Base-by-base conservation (phyloP, 2,797 vertebrate species). In the Aratinga solstitialis region DNA sequence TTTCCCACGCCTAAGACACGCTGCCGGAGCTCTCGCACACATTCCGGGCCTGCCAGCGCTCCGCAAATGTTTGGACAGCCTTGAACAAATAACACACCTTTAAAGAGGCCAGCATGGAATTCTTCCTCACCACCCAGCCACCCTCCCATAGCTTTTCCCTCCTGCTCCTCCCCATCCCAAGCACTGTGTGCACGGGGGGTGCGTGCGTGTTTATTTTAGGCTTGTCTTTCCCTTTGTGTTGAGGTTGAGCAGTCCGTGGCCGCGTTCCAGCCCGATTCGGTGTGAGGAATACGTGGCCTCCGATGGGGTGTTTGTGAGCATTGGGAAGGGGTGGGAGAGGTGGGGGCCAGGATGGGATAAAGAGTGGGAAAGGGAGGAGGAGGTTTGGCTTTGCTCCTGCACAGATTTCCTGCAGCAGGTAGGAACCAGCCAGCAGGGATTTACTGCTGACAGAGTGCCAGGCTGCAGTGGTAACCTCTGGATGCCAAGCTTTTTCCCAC, bases 11-110 rank as follows among this genome's bases (percentile, higher is more conserved):
- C 98, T 98, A 97, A 97, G 98, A 98, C 98, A 97, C 97, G 97
- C 98, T 76, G 98, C 96, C 97, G 97, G 94, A 85, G 98, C 98
- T 98, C 98, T 98, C 98, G 98, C 98, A 97, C 98, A 98, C 98
- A 99, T 99, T 99, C 99, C 98, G 98, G 91, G 98, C 97, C 99
- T 99, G 98, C 99, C 98, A 98, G 98, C 96, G 89, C 98, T 99
- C 98, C 97, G 98, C 99, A 99, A 99, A 99, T 99, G 99, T 99
- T 99, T 99, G 98, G 98, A 99, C 98, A 99, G 98, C 98, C 98
- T 98, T 99, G 98, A 99, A 99, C 99, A 99, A 99, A 99, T 98
- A 99, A 98, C 98, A 99, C 98, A 99, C 99, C 99, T 99, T 99
- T 98, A 98, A 98, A 98, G 98, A 98, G 98, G 98, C 98, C 98